Conservation (phyloP, 2,797 vertebrate genomes). For the Discoglossus pictus region DNA sequence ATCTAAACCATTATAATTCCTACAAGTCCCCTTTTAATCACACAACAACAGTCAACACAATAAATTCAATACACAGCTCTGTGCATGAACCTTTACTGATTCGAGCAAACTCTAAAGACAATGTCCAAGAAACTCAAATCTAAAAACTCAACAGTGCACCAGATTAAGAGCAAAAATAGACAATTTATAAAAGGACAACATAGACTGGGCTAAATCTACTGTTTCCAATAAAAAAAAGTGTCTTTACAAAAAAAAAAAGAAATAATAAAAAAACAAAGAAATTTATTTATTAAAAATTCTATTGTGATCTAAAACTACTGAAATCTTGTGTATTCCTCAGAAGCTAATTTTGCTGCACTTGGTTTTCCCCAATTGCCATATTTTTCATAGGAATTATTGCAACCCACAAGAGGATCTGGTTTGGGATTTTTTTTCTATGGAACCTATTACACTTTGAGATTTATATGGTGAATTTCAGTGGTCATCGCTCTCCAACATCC, state of each 20-base stretch:
- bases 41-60: slow-evolving; percentile 87
- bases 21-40: slow-evolving; percentile 98
- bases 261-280: slow-evolving; percentile 70
- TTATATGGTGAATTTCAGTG: slow-evolving; percentile 83
- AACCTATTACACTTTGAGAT: slow-evolving; percentile 79
- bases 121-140: slow-evolving; percentile 99
- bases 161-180: slow-evolving; percentile 71
- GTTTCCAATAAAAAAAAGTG: slow-evolving; percentile 88
- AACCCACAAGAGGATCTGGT: slow-evolving; percentile 79
- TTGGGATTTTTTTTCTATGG: slow-evolving; percentile 81
- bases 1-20: slow-evolving; percentile 98
- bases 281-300: slow-evolving; percentile 99
- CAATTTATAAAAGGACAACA: slow-evolving; percentile 89
- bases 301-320: slow-evolving; percentile 97
- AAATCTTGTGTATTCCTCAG: slow-evolving; percentile 89
- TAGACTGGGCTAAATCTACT: slow-evolving; percentile 96
- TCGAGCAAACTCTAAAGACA: slow-evolving; percentile 99
- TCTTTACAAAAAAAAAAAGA: slow-evolving; percentile 94
- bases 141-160: slow-evolving; percentile 80
- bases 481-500: slow-evolving; percentile 71
- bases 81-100: slow-evolving; percentile 99
- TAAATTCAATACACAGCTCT: slow-evolving; percentile 99
- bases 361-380: slow-evolving; percentile 73
- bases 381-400: slow-evolving; percentile 77
- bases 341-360: slow-evolving; percentile 86